Conservation (phyloP, 2,797 vertebrate species). For the Anguilla pacifica region DNA sequence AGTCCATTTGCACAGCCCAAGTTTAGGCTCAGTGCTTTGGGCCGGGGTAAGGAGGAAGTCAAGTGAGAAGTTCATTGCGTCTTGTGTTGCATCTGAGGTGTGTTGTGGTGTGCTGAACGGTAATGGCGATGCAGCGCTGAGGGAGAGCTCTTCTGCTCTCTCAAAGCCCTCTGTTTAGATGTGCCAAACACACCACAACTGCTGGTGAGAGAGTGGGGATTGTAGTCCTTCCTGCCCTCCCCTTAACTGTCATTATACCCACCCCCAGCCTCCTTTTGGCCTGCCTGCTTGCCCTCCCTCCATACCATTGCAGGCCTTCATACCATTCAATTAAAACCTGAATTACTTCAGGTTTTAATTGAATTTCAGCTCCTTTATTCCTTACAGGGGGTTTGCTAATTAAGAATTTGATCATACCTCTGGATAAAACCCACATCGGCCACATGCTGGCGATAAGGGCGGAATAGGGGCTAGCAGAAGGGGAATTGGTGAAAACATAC, state of each 20-base stretch:
- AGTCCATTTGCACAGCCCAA: not conserved
- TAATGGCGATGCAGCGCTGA: not conserved
- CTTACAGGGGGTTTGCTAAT: conserved; percentile 66
- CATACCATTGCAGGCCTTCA: conserved; percentile 42
- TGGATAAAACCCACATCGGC: conserved; percentile 59
- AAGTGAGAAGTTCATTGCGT: conserved; percentile 41
- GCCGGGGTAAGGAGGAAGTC: conserved; percentile 20
- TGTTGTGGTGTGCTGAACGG: not conserved
- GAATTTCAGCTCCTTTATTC: conserved; percentile 62
- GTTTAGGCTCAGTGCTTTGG: not conserved
- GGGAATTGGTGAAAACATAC: not conserved
- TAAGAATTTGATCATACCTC: conserved; percentile 75
- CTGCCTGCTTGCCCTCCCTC: not conserved
- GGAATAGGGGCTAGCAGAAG: not conserved
- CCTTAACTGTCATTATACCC: conserved; percentile 8
- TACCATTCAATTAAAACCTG: conserved; percentile 6
- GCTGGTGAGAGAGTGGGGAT: conserved; percentile 22
- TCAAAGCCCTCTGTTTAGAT: conserved; percentile 47
- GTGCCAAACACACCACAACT: conserved; percentile 42
- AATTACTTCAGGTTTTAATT: conserved; percentile 61
- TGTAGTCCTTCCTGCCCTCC: conserved; percentile 36
- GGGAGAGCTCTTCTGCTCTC: not conserved
- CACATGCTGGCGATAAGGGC: conserved; percentile 46
- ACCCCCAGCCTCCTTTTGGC: conserved; percentile 18
- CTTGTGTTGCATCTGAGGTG: conserved; percentile 25